Base-by-base conservation (phyloP, 2,888 invertebrate genomes). In the Rhopalosiphum nymphaeae region DNA sequence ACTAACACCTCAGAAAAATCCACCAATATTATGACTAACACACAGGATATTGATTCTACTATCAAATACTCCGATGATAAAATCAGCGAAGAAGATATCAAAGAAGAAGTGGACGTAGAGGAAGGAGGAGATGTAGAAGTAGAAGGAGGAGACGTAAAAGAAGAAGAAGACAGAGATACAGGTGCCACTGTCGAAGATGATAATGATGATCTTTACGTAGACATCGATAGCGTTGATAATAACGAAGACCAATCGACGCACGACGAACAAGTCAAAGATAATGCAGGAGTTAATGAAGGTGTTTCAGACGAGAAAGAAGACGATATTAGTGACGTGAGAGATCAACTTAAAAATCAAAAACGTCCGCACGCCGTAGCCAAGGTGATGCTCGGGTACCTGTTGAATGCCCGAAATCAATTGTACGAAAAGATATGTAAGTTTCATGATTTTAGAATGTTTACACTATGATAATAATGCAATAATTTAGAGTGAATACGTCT, bases 391-490 rank as follows among this genome's bases (percentile, higher is more conserved):
- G 44, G 42, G 29, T 91, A 91, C 67, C 21, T 94, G 25, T 7
- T 26, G 42, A 36, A 61, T 13, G 94, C 94, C 44, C 57, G 57
- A 29, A 29, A 61, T 21, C 86, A 49, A 3, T 86, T 94, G 42
- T 91, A 61, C 67, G 10, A 87, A 53, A 90, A 67, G 42, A 94
- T 94, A 91, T 29, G 94, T 94, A 91, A 44, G 94, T 91, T 36
- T 36, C 2, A 36, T 1, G 21, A 36, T 78, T 36, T 78, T 42
- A 2, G 0, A 78, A 9, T 36, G 36, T 78, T 78, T 2, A 21
- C 36, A 21, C 36, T 78, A 78, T 36, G 7, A 36, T 78, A 78
- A 36, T 78, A 21, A 36, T 16, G 42, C 26, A 44, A 86, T 86
- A 46, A 86, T 49, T 46, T 86, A 86, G 13, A 29, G 16, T 13